Conservation (phyloP, 2,797 vertebrate species). For the Aulostomus chinensis region DNA sequence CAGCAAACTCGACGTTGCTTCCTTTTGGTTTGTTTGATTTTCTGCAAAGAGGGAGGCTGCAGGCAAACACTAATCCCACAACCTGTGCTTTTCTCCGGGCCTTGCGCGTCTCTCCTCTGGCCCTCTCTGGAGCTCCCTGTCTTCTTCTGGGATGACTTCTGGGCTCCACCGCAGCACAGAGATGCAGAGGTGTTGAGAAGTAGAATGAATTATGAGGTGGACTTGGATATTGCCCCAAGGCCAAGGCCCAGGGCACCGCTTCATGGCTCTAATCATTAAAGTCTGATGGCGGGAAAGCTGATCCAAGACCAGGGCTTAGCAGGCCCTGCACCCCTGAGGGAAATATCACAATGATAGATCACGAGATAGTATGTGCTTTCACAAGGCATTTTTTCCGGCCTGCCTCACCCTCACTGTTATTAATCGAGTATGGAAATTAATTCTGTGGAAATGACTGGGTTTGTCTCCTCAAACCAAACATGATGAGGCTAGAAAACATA, state of each 20-base stretch:
- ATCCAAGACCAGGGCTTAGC: conserved; percentile 68
- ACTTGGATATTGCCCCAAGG: conserved; percentile 67
- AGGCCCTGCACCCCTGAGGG: conserved; percentile 59
- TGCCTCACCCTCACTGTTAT: conserved; percentile 44
- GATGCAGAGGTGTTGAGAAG: conserved; percentile 54
- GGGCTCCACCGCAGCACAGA: conserved; percentile 12
- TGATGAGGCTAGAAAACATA: conserved; percentile 22
- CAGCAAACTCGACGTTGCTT: conserved; percentile 25
- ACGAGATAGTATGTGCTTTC: conserved; percentile 65
- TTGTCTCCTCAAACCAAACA: conserved; percentile 37
- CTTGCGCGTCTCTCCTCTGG: conserved; percentile 37
- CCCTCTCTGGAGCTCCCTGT: conserved; percentile 36
- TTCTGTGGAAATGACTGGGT: conserved; percentile 41
- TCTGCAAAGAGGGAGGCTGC: conserved; percentile 11
- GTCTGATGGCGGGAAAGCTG: conserved; percentile 68
- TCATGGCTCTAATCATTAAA: conserved; percentile 78
- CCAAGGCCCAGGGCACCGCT: conserved; percentile 69
- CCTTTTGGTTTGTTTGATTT: conserved; percentile 37
- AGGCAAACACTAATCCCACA: conserved; percentile 22
- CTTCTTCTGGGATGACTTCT: conserved; percentile 44
- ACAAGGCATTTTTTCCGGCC: conserved; percentile 48
- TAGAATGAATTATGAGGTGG: conserved; percentile 74
- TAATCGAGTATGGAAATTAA: conserved; percentile 67
- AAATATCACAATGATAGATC: conserved; percentile 76
- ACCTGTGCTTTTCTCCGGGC: conserved; percentile 42